Evolutionary conservation across 2,797 vertebrate genomes (phyloP), one percentile per base, ranked within the genome.

Genomic region (Danio tinwini): DNA sequence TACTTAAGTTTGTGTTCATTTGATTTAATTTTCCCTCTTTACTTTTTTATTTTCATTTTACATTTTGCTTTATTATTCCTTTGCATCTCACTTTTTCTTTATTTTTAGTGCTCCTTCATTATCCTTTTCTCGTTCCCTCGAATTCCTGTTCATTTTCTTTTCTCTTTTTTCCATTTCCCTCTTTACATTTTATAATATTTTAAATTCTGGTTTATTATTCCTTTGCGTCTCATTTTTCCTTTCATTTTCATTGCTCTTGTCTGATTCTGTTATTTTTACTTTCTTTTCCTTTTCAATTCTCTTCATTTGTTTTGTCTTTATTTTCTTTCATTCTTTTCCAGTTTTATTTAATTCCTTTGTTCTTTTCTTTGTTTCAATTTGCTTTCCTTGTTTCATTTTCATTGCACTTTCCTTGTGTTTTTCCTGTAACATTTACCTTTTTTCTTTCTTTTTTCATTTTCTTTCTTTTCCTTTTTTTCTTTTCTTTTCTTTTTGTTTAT

Each of bases 11-110:
- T 3, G 29, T 29, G 29, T 29, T 29, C 29, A 29, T 68, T 70
- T 21, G 29, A 74, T 17, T 9, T 5, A 44, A 11, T 82, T 80
- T 83, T 58, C 59, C 17, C 84, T 42, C 67, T 52, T 21, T 76
- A 81, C 29, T 67, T 52, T 9, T 19, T 64, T 19, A 16, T 17
- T 47, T 65, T 12, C 10, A 6, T 5, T 64, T 64, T 17, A 42
- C 1, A 42, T 37, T 7, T 44, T 44, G 0, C 39, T 63, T 63
- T 63, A 3, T 14, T 17, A n/a, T 16, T 12, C n/a, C n/a, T 56
- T 21, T 6, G 9, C 21, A 8, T 53, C 9, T 63, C 4, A 10
- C 49, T 59, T 39, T 39, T 1, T 13, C 14, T 16, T 37, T 50
- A n/a, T 63, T 70, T 58, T 56, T 37, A 52, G 59, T 45, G 61